A percentile compares a stretch with the other conserved stretches of the same genome.
Evolutionary conservation across 92 coral and sea anemone genomes (phyloP).

Genomic region (Zoanthus sociatus): DNA sequence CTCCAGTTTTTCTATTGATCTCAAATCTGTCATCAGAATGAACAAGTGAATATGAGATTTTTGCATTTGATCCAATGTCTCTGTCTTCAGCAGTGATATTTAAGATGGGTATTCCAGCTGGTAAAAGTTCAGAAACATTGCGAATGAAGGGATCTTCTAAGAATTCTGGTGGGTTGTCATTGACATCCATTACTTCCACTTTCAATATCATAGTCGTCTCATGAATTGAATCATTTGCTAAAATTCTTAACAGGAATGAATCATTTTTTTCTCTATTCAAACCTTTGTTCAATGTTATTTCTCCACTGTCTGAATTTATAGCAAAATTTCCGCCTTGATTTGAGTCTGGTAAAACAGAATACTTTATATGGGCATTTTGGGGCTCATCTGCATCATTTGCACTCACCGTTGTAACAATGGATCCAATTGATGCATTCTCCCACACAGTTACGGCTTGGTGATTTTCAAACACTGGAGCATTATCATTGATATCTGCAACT

Average conservation of each 20-base stretch:
- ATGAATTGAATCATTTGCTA: constrained; percentile 79
- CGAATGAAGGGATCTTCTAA: constrained; percentile 53
- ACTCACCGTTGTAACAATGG: constrained; percentile 63
- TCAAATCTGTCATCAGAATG: constrained; percentile 72
- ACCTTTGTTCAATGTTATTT: constrained; percentile 60
- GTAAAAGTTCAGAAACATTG: constrained; percentile 64
- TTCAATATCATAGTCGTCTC: constrained; percentile 60
- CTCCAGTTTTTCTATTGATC: constrained; percentile 77
- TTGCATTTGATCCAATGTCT: constrained; percentile 85
- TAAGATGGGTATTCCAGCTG: constrained; percentile 72
- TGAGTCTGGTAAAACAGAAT: constrained; percentile 57
- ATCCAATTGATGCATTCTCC: constrained; percentile 77
- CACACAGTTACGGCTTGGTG: constrained; percentile 65
- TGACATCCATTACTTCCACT: constrained; percentile 77
- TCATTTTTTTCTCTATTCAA: constrained; percentile 79
- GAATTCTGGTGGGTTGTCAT: constrained; percentile 91
- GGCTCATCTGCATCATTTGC: constrained; percentile 80
- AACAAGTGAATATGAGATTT: constrained; percentile 72
- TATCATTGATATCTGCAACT: constrained; percentile 87
- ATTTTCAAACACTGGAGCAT: constrained; percentile 77
- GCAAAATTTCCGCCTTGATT: constrained; percentile 69
- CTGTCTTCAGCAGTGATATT: constrained; percentile 85
- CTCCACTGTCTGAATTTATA: constrained; percentile 71
- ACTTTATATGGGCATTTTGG: constrained; percentile 59
- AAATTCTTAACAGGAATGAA: constrained; percentile 64